A percentile compares a stretch with the other conserved stretches of the same genome.
Evolutionary conservation across 2,113 vertebrate species (phyloP).

Genomic region (Balaeniceps rex): DNA sequence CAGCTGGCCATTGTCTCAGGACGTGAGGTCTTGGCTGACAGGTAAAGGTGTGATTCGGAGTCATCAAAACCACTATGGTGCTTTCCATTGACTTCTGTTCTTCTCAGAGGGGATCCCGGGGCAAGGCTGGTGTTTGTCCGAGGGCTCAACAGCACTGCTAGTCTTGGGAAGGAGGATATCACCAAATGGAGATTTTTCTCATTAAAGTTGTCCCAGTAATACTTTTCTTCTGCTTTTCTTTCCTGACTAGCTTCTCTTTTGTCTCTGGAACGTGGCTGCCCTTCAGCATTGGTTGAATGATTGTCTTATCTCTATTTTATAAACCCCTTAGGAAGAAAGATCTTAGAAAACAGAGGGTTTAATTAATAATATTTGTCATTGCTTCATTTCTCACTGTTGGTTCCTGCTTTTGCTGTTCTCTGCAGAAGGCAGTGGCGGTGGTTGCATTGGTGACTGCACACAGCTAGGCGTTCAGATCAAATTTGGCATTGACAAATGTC

Average conservation of each 20-base stretch:
- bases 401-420: background rate
- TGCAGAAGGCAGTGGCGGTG: background rate
- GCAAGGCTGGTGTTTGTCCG: background rate
- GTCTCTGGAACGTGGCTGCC: background rate
- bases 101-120: background rate
- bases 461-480: background rate
- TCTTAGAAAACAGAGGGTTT: background rate
- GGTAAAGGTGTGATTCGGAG: background rate
- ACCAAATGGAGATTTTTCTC: background rate
- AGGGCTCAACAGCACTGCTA: background rate
- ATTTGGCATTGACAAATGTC: constrained; percentile 22
- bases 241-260: background rate
- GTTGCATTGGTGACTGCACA: background rate
- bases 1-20: background rate
- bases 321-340: background rate
- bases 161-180: background rate
- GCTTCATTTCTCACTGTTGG: background rate
- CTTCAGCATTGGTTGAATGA: background rate
- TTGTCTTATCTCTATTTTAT: background rate
- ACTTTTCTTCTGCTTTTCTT: background rate
- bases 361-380: background rate
- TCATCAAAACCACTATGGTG: background rate
- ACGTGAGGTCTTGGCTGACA: background rate
- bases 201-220: background rate
- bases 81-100: background rate